phyloP scores from a whole-genome alignment of 2,797 vertebrate genomes.

The Sternotherus odoratus region DNA sequence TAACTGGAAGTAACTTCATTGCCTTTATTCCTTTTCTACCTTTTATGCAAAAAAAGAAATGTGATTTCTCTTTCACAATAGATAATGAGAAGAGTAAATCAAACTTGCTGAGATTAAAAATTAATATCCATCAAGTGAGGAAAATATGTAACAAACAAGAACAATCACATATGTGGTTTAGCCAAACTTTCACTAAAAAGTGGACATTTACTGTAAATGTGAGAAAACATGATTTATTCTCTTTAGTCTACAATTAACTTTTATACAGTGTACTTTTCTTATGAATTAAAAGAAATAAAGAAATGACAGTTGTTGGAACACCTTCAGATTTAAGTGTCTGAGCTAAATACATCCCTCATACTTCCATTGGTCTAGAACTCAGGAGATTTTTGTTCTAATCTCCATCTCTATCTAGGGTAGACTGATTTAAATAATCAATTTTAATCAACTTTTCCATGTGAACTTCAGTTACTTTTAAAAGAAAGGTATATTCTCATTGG shows the following conservation, averaged over 20 bases:
- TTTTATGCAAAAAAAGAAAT: neutral
- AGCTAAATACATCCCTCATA: neutral
- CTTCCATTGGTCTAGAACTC: rapidly evolving
- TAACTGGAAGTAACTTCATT: slow-evolving; percentile 30
- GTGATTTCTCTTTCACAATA: neutral
- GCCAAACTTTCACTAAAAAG: neutral
- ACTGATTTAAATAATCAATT: no score
- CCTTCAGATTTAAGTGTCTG: neutral
- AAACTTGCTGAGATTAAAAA: slow-evolving; percentile 17
- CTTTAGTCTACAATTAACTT: neutral
- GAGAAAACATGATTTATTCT: neutral
- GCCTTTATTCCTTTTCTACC: neutral
- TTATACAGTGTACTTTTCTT: neutral
- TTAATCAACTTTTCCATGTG: no score
- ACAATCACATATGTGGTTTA: neutral
- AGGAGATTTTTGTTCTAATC: neutral
- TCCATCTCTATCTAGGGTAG: rapidly evolving
- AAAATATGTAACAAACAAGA: neutral
- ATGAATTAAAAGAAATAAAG: neutral
- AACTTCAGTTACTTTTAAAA: no score
- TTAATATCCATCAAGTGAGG: neutral
- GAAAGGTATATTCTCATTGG: no score
- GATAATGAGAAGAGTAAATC: slow-evolving; percentile 4
- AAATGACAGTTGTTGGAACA: neutral
- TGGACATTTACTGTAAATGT: neutral